Conservation (phyloP, 2,113 vertebrate genomes). For the Anhinga anhinga region DNA sequence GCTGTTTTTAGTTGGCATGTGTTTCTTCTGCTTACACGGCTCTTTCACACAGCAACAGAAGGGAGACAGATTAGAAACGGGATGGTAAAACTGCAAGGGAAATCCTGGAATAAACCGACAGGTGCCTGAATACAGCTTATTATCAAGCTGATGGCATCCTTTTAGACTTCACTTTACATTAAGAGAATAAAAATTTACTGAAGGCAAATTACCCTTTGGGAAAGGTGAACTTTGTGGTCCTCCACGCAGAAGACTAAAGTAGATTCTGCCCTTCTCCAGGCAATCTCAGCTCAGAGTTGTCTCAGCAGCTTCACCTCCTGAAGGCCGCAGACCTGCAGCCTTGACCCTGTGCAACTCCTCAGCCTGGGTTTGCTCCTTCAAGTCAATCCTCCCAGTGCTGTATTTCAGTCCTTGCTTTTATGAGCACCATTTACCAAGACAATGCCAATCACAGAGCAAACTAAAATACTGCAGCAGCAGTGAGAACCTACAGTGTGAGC, state of each 20-base stretch:
- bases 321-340: neutral
- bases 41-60: constrained; percentile 28
- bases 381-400: neutral
- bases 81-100: neutral
- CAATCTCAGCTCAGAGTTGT: neutral
- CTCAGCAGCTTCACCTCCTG: neutral
- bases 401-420: neutral
- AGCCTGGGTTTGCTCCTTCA: fast-evolving
- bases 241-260: neutral
- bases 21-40: neutral
- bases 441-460: neutral
- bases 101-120: constrained; percentile 1
- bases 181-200: neutral
- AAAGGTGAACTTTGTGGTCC: neutral
- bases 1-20: neutral
- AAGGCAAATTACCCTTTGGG: neutral
- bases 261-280: neutral
- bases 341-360: neutral
- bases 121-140: neutral
- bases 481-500: neutral
- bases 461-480: neutral
- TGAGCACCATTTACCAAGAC: neutral
- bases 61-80: neutral
- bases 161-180: neutral
- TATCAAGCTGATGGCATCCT: neutral